Base-by-base conservation (phyloP, 2,888 invertebrate genomes). In the Noctuana brunneofusca region DNA sequence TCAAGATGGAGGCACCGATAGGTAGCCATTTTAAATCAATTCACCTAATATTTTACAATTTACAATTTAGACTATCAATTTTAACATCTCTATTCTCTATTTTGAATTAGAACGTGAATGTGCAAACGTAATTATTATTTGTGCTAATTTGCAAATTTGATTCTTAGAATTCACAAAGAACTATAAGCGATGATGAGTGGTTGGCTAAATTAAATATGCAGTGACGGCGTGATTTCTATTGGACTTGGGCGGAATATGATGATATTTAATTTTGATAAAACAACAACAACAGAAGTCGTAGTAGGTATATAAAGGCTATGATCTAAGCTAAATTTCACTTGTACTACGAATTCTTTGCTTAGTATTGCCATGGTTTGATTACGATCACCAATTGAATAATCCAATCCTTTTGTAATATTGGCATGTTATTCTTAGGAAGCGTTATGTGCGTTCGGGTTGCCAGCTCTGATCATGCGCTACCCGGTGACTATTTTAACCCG, bases 401-500 rank as follows among this genome's bases (percentile, higher is more conserved):
- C 24, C 50, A 35, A 8, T 55, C 8, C 22, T 55, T 59, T 62
- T 64, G 46, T 20, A 2, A 14, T 24, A 32, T 55, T 41, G 49
- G 38, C 56, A 41, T 49, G 75, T 77, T 80, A 78, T 70, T 70
- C 68, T 77, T 78, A 32, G 82, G 78, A 84, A 84, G 87, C 87
- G 78, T 83, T 84, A 79, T 75, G 87, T 89, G 89, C 85, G 75
- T 71, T 80, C 74, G 80, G 82, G 80, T 83, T 84, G 83, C 80
- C 84, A 86, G 86, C 84, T 63, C 75, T 79, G 75, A 69, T 74
- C 90, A 90, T 90, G 90, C 91, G 87, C 89, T 89, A 89, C 83
- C 89, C 89, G 86, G 87, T 86, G 86, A 75, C 83, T 86, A 84
- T 78, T 75, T 4, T 81, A 84, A 82, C 82, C 87, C 86, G 75